Percentiles rank a stretch among this genome's conserved stretches.
Conservation (phyloP, 2,113 vertebrate genomes). For the Illadopsis cleaveri region DNA sequence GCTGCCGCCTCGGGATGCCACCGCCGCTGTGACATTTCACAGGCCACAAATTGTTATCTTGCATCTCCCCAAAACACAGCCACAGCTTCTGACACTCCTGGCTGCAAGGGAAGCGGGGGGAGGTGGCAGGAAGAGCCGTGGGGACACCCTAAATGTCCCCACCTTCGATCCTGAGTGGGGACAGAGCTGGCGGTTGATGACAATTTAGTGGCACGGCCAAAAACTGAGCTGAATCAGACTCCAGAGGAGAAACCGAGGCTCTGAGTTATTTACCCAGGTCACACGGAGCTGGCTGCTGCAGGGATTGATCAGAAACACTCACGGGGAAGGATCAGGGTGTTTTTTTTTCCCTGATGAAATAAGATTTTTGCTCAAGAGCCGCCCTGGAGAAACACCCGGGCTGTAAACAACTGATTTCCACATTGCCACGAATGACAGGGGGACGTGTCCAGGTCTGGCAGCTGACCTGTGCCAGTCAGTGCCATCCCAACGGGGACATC, state of each 20-base stretch:
- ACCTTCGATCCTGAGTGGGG: rapidly evolving
- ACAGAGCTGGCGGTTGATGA: rapidly evolving
- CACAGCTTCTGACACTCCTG: neutral
- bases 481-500: rapidly evolving
- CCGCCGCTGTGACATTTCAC: neutral
- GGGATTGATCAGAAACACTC: neutral
- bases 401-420: neutral
- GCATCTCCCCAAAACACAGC: neutral
- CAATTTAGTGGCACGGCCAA: neutral
- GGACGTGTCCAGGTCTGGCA: rapidly evolving
- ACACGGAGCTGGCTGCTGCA: rapidly evolving
- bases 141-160: neutral
- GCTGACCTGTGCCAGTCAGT: rapidly evolving
- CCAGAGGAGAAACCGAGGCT: neutral
- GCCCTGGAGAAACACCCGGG: neutral
- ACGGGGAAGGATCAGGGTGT: neutral
- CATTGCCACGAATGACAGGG: neutral
- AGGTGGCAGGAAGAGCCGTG: neutral
- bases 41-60: neutral
- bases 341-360: neutral
- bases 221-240: neutral
- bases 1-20: neutral
- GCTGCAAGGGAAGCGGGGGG: neutral
- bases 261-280: rapidly evolving
- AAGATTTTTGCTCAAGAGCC: neutral